Evolutionary conservation across 2,113 vertebrate genomes (phyloP).

Genomic region (Hoplias malabaricus): DNA sequence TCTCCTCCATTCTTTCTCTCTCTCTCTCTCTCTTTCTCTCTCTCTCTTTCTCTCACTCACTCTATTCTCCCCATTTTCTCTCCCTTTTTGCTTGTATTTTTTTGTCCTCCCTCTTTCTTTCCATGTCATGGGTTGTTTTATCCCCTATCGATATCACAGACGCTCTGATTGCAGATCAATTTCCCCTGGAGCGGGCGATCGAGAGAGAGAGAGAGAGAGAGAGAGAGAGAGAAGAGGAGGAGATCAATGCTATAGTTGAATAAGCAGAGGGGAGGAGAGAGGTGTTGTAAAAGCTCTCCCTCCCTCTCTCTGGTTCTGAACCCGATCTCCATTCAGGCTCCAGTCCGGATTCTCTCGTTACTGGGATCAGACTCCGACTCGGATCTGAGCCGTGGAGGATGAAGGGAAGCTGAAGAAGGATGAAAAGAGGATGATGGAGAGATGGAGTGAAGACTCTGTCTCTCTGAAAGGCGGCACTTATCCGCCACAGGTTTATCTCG

Average conservation of each 20-base stretch:
- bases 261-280: slow-evolving; percentile 45
- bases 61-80: background rate
- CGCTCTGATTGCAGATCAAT: slow-evolving; percentile 62
- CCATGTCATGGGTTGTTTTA: slow-evolving; percentile 50
- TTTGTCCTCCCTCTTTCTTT: slow-evolving; percentile 35
- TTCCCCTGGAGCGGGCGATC: slow-evolving; percentile 56
- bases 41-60: background rate
- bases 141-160: slow-evolving; percentile 62
- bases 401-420: too few relatives aligned
- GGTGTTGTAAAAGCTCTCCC: slow-evolving; percentile 17
- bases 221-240: slow-evolving; percentile 53
- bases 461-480: slow-evolving; percentile 35
- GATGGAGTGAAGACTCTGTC: slow-evolving; percentile 39
- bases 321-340: slow-evolving; percentile 65
- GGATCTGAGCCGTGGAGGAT: slow-evolving; percentile 54
- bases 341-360: slow-evolving; percentile 71
- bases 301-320: slow-evolving; percentile 44
- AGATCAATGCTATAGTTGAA: slow-evolving; percentile 61
- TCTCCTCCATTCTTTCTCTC: background rate
- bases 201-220: slow-evolving; percentile 52
- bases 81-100: background rate
- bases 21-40: background rate
- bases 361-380: slow-evolving; percentile 70
- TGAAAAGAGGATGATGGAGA: slow-evolving; percentile 44
- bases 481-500: background rate